Percentiles rank a stretch among this genome's conserved stretches.
Evolutionary conservation across 2,113 vertebrate species (phyloP).

Genomic region (Crotalus helleri): DNA sequence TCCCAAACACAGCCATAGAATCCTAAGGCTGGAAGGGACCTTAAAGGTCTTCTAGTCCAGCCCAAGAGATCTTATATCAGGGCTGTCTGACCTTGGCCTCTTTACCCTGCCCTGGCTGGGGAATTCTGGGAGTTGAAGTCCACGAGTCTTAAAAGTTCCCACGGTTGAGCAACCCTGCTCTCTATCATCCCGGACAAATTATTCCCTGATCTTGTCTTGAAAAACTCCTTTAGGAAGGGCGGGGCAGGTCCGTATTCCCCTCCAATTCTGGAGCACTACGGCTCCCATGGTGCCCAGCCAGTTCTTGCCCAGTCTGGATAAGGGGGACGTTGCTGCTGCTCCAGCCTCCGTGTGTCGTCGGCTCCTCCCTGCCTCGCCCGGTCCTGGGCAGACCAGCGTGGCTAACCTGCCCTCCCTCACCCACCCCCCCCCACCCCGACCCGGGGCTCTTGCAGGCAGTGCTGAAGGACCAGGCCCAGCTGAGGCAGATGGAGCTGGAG

Average conservation of each 20-base stretch:
- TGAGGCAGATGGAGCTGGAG: conserved; percentile 91
- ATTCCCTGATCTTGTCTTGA: not conserved
- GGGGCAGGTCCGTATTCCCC: not conserved
- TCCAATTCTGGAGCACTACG: not conserved
- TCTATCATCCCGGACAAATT: rapidly evolving
- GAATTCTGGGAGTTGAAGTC: not conserved
- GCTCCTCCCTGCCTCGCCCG: not conserved
- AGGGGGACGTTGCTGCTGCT: not conserved
- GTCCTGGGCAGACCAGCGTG: not conserved
- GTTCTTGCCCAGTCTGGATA: not conserved
- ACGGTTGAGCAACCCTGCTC: too few relatives aligned
- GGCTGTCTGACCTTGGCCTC: too few relatives aligned
- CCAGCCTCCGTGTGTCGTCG: not conserved
- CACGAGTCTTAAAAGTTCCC: too few relatives aligned
- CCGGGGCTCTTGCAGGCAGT: conserved; percentile 77
- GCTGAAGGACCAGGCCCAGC: conserved; percentile 82
- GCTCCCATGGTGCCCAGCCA: not conserved
- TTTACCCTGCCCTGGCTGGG: not conserved
- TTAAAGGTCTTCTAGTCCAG: not conserved
- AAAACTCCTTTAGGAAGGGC: not conserved
- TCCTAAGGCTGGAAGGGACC: not conserved
- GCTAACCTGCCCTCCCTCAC: not conserved
- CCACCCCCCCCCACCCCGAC: not conserved
- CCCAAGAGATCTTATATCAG: not conserved
- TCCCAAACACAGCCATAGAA: not conserved